These are phyloP conservation scores for Coregonus sp. DNA, from an alignment of 2,797 vertebrate genomes.

Conservation along the genomic window DNA sequence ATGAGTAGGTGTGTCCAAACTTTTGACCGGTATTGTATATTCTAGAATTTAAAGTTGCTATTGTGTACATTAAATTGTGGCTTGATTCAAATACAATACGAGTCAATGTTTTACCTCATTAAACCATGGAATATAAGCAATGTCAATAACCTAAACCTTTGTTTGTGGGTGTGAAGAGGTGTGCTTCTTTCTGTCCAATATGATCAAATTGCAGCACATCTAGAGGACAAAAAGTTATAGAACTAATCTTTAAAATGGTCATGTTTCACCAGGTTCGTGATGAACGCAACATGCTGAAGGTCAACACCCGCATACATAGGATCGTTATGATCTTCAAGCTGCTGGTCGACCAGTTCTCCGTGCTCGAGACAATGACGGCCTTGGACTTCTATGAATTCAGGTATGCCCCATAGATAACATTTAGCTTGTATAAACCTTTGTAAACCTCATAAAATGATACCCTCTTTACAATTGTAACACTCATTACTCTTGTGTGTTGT, in stretches of 20 bases:
- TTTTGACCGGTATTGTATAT: no score
- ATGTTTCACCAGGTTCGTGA: constrained; percentile 82
- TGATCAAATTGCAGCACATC: not conserved
- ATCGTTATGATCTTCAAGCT: constrained; percentile 89
- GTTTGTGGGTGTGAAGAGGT: no score
- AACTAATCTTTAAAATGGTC: not conserved
- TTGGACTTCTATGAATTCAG: constrained; percentile 97
- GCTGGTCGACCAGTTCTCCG: constrained; percentile 89
- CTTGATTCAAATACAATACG: no score
- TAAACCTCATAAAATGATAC: not conserved
- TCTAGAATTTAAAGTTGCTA: no score
- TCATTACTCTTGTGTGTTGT: constrained; percentile 1
- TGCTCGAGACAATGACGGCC: constrained; percentile 96
- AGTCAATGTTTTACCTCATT: no score
- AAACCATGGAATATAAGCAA: no score
- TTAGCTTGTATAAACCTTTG: no score
- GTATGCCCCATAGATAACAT: constrained; percentile 59
- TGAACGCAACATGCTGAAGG: constrained; percentile 96
- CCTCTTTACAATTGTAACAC: not conserved
- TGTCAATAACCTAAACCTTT: no score
- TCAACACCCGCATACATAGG: constrained; percentile 89
- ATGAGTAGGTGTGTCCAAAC: no score
- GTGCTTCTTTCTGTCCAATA: no score
- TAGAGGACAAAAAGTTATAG: not conserved
- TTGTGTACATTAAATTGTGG: no score